Evolutionary conservation across 2,113 vertebrate species (phyloP).

Genomic region (Plestiodon gilberti): DNA sequence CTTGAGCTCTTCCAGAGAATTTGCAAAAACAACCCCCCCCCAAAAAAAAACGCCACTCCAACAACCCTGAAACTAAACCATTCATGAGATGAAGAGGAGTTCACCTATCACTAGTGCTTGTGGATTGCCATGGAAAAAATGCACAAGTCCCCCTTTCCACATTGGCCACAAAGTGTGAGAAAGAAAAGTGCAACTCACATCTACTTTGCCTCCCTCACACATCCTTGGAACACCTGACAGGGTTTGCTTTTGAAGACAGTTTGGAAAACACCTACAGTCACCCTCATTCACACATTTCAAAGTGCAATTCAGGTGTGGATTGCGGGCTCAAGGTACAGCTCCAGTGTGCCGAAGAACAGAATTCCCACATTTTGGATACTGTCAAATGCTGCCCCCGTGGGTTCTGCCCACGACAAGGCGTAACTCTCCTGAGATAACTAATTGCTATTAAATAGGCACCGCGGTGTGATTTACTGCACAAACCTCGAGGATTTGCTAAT

Average conservation of each 20-base stretch:
- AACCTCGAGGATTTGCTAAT: no score
- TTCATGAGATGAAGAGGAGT: neutral
- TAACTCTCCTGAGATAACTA: neutral
- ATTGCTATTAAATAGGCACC: neutral
- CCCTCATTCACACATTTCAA: neutral
- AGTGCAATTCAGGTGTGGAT: neutral
- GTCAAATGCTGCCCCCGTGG: neutral
- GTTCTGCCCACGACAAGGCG: accelerated
- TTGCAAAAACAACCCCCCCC: no score
- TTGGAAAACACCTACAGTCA: neutral
- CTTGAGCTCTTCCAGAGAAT: no score
- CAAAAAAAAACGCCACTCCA: no score
- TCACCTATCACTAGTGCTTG: neutral
- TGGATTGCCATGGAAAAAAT: neutral
- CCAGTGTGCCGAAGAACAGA: neutral
- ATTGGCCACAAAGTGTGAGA: no score
- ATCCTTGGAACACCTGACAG: neutral
- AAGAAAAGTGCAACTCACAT: neutral
- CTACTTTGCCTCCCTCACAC: no score
- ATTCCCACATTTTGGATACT: constrained; percentile 1
- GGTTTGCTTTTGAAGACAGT: neutral
- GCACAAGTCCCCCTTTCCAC: neutral
- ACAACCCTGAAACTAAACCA: no score
- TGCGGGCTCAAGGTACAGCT: neutral
- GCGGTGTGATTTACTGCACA: neutral